Evolutionary conservation across 2,113 vertebrate genomes (phyloP), one percentile per base, ranked within the genome.

Genomic region (Oncorhynchus mykiss): DNA sequence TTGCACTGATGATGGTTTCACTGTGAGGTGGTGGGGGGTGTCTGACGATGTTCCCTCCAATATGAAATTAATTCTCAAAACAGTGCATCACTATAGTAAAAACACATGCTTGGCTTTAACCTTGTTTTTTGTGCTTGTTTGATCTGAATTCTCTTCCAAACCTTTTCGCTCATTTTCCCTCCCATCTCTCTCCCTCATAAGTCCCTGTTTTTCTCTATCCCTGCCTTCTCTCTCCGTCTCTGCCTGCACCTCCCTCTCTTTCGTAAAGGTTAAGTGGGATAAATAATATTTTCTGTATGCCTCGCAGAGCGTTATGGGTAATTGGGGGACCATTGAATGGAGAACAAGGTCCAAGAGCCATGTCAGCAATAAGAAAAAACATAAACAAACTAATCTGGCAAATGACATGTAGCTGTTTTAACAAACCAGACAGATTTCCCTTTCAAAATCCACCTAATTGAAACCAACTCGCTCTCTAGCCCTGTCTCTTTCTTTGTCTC

Each of bases 1-100:
- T 74, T 74, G 62, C 62, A 13, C 67, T 49, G 78, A 74, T 80
- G 82, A 80, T 67, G 62, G 76, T 82, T 75, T 65, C 73, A 31
- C 70, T 68, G 34, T 11, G 3, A 65, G 45, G 25, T 48, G 20
- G 70, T 22, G 59, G 24, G 59, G 25, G 27, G 54, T 5, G 54
- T 57, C 2, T 18, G 5, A 18, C 16, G 3, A 67, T 4, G 5
- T 67, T 67, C 24, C 65, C 65, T 29, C 65, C 66, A 20, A 65
- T 18, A 18, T 34, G 16, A 68, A 16, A 11, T 34, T 2, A 14
- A 34, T 34, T 20, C 18, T 31, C 29, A 34, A 7, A 4, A 14
- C 25, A 13, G 14, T 31, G 27, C 27, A 62, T 65, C 69, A 70
- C 31, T 14, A 49, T 69, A 12, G 12, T 6, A 51, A 74, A 54